Percentiles rank a stretch among this genome's conserved stretches.
These are phyloP conservation scores for Drosophila peninsularis DNA, from an alignment of 2,888 invertebrate species.

Conservation along the genomic window DNA sequence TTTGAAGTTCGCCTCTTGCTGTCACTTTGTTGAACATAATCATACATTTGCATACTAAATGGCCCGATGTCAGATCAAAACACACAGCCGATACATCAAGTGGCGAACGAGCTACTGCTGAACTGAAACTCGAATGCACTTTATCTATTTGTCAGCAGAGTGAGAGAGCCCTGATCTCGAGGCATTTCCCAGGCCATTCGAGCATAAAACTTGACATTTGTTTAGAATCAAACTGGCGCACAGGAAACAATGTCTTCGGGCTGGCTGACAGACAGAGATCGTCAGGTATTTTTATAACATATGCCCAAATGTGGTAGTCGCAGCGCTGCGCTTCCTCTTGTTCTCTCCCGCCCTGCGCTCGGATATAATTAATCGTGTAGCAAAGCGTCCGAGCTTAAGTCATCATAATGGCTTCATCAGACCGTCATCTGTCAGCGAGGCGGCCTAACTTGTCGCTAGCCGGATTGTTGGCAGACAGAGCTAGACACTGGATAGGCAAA, in stretches of 20 bases:
- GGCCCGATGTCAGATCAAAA: conserved; percentile 56
- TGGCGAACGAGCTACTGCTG: conserved; percentile 22
- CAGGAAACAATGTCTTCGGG: conserved; percentile 58
- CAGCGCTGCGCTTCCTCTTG: conserved; percentile 2
- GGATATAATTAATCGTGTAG: conserved; percentile 72
- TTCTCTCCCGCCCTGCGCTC: conserved; percentile 3
- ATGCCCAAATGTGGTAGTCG: conserved; percentile 34
- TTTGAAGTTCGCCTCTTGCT: conserved; percentile 7
- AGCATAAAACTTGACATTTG: conserved; percentile 70
- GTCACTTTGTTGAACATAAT: conserved; percentile 41
- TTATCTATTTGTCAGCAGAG: conserved; percentile 72
- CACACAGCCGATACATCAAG: conserved; percentile 58
- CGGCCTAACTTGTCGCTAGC: conserved; percentile 59
- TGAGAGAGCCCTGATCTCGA: conserved; percentile 10
- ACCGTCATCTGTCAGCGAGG: conserved; percentile 74
- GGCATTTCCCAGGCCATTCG: conserved; percentile 72
- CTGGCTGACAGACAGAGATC: conserved; percentile 54
- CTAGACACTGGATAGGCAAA: background rate
- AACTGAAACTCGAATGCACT: conserved; percentile 57
- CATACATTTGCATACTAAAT: conserved; percentile 63
- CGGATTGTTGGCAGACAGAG: conserved; percentile 25
- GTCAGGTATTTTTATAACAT: conserved; percentile 66
- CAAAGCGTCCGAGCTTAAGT: conserved; percentile 60
- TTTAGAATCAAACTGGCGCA: conserved; percentile 42
- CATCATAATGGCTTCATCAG: conserved; percentile 67